Evolutionary conservation across 2,888 invertebrate species (phyloP).

Genomic region (Pelosia muscerda): DNA sequence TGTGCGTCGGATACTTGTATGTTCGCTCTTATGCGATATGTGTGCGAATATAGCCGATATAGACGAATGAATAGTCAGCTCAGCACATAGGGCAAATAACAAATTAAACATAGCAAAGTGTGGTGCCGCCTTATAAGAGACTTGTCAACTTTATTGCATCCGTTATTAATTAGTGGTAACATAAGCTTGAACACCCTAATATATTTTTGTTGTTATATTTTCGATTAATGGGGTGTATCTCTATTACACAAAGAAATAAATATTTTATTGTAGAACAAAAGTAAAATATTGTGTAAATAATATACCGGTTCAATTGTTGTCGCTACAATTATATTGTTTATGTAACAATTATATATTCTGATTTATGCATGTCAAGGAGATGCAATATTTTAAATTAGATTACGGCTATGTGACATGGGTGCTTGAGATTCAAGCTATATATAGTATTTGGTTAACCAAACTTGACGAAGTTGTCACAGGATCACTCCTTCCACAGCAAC

Average conservation of each 20-base stretch:
- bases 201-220: constrained; percentile 35
- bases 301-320: constrained; percentile 20
- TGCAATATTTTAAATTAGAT: constrained; percentile 5
- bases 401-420: background rate
- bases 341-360: constrained; percentile 4
- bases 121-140: constrained; percentile 3
- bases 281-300: constrained; percentile 43
- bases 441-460: background rate
- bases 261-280: constrained; percentile 23
- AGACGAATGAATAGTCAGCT: too few species aligned
- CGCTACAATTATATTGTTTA: constrained; percentile 11
- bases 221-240: constrained; percentile 22
- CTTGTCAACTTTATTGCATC: constrained; percentile 31
- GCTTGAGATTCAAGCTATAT: too few species aligned
- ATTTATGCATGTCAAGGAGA: background rate
- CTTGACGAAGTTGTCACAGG: background rate
- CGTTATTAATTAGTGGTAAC: constrained; percentile 38
- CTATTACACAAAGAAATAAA: constrained; percentile 16
- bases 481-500: background rate
- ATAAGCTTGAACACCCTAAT: constrained; percentile 28
- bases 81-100: too few species aligned
- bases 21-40: too few species aligned
- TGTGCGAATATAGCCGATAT: too few species aligned
- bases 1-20: too few species aligned
- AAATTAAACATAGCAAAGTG: too few species aligned